Evolutionary conservation across 92 coral and sea anemone genomes (phyloP).

Genomic region (Diadumene lineata): DNA sequence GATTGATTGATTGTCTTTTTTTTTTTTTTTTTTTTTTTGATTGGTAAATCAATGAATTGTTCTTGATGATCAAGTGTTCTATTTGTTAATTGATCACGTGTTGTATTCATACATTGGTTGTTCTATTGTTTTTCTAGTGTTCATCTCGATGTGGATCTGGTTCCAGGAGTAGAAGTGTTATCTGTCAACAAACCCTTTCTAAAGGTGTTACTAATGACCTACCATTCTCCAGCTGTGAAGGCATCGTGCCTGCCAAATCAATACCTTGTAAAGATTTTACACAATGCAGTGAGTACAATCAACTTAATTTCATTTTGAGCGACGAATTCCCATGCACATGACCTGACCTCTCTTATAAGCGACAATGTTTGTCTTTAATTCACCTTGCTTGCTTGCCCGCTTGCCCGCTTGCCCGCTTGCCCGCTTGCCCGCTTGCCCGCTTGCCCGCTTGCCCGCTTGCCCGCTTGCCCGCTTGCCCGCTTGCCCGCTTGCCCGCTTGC

Average conservation of each 20-base stretch:
- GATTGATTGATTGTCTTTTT: not conserved
- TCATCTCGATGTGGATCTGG: slow-evolving; percentile 57
- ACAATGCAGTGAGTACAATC: slow-evolving; percentile 37
- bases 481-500: too few relatives aligned
- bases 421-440: too few relatives aligned
- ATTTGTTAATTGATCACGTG: not conserved
- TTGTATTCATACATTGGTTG: not conserved
- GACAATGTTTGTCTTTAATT: not conserved
- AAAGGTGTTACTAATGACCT: slow-evolving; percentile 24
- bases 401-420: too few relatives aligned
- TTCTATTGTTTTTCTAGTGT: slow-evolving; percentile 28
- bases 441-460: too few relatives aligned
- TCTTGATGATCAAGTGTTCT: not conserved
- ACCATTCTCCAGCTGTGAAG: slow-evolving; percentile 12
- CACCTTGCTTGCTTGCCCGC: too few relatives aligned
- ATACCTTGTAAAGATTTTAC: slow-evolving; percentile 18
- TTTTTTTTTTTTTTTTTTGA: not conserved
- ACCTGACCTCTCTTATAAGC: too few relatives aligned
- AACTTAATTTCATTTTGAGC: too few relatives aligned
- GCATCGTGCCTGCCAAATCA: slow-evolving; percentile 27
- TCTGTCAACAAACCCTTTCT: slow-evolving; percentile 38
- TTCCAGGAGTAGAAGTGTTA: slow-evolving; percentile 30
- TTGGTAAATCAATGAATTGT: not conserved
- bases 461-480: too few relatives aligned
- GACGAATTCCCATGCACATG: too few relatives aligned